Conservation (phyloP, 2,113 vertebrate genomes). For the Cichladusa arquata region DNA sequence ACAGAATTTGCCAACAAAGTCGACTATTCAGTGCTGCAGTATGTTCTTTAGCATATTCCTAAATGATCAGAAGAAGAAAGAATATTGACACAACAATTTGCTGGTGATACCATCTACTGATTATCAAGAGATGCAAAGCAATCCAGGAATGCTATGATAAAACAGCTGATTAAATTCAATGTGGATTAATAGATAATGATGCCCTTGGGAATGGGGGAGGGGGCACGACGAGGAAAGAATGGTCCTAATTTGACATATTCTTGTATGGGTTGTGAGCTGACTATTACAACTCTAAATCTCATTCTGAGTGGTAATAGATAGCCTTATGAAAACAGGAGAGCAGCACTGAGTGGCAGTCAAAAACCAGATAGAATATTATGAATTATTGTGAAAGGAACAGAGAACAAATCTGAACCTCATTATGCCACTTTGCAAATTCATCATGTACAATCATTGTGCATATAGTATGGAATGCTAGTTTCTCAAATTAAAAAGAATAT, state of each 20-base stretch:
- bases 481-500: constrained; percentile 56
- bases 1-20: not conserved
- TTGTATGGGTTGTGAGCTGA: not conserved
- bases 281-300: constrained; percentile 37
- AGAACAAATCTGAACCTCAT: constrained; percentile 47
- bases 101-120: not conserved
- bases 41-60: not conserved
- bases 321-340: not conserved
- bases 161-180: constrained; percentile 24
- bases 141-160: constrained; percentile 16
- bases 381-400: constrained; percentile 34
- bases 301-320: constrained; percentile 48
- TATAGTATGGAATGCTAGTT: not conserved
- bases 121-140: constrained; percentile 2
- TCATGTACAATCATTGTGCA: constrained; percentile 29
- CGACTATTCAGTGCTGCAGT: not conserved
- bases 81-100: not conserved
- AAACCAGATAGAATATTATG: constrained; percentile 29
- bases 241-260: constrained; percentile 21
- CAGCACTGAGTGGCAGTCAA: not conserved
- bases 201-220: not conserved
- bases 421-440: constrained; percentile 38
- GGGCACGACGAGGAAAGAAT: not conserved
- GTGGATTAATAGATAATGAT: constrained; percentile 33
- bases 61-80: not conserved